Evolutionary conservation across 2,797 vertebrate genomes (phyloP).

Genomic region (Borostomias antarcticus): DNA sequence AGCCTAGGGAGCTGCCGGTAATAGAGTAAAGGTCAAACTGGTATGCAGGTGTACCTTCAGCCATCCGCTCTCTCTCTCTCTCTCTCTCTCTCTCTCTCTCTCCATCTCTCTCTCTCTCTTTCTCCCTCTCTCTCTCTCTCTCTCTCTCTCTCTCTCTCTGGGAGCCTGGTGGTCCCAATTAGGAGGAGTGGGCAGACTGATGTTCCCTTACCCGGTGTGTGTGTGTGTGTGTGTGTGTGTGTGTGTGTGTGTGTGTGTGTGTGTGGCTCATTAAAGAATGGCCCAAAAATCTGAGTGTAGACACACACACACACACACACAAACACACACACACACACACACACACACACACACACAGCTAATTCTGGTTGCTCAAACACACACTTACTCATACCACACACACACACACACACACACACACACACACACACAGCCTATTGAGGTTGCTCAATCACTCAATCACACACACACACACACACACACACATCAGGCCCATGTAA

Average conservation of each 20-base stretch:
- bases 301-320: constrained; percentile 9
- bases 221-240: constrained; percentile 20
- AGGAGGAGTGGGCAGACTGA: constrained; percentile 60
- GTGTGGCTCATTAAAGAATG: constrained; percentile 55
- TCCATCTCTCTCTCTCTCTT: background rate
- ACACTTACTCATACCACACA: too few relatives aligned
- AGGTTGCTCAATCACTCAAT: too few relatives aligned
- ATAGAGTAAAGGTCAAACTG: constrained; percentile 59
- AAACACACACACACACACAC: too few relatives aligned
- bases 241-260: constrained; percentile 24
- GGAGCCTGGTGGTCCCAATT: constrained; percentile 61
- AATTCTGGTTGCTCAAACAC: too few relatives aligned
- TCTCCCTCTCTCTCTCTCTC: background rate
- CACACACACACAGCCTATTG: too few relatives aligned
- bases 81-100: background rate
- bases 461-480: too few relatives aligned
- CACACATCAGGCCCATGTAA: too few relatives aligned
- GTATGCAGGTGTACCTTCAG: constrained; percentile 36
- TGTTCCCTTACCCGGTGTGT: constrained; percentile 38
- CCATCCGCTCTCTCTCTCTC: background rate
- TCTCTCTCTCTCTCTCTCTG: background rate
- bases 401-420: too few relatives aligned
- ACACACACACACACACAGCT: too few relatives aligned
- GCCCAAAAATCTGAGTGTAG: background rate
- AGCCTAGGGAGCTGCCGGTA: constrained; percentile 34